Conservation (phyloP, 2,888 invertebrate species). For the Steromphala cineraria region DNA sequence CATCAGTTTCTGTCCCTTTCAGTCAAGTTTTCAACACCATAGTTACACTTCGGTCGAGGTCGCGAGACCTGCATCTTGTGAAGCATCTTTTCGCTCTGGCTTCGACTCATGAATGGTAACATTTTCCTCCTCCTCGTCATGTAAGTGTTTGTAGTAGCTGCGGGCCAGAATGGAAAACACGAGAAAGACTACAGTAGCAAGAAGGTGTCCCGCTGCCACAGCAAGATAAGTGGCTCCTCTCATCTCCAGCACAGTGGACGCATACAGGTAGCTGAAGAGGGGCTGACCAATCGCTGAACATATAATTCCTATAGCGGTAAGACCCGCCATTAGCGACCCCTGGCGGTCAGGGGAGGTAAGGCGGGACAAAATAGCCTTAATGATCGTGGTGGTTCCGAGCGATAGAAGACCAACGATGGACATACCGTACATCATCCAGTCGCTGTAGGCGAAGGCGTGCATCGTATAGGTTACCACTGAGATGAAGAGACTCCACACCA, state of each 20-base stretch:
- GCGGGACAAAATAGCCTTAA: neutral
- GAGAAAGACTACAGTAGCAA: neutral
- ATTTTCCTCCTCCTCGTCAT: no score
- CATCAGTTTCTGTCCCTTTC: no score
- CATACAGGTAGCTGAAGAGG: neutral
- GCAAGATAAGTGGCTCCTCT: neutral
- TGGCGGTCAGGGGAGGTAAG: neutral
- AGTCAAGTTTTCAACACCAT: no score
- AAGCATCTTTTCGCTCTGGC: no score
- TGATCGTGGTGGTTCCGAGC: neutral
- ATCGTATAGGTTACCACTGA: constrained; percentile 32
- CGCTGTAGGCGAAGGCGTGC: constrained; percentile 40
- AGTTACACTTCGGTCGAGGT: no score
- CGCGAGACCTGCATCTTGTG: no score
- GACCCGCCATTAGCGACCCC: neutral
- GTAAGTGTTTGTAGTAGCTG: no score
- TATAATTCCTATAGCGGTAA: neutral
- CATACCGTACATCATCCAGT: constrained; percentile 32
- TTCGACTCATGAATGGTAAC: no score
- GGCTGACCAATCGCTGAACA: neutral
- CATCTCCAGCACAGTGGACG: neutral
- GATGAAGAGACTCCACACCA: constrained; percentile 27
- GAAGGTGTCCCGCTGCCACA: neutral
- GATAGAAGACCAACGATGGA: neutral
- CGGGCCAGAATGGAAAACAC: neutral